Evolutionary conservation across 2,888 invertebrate species (phyloP).

Genomic region (Epinotia brunnichana): DNA sequence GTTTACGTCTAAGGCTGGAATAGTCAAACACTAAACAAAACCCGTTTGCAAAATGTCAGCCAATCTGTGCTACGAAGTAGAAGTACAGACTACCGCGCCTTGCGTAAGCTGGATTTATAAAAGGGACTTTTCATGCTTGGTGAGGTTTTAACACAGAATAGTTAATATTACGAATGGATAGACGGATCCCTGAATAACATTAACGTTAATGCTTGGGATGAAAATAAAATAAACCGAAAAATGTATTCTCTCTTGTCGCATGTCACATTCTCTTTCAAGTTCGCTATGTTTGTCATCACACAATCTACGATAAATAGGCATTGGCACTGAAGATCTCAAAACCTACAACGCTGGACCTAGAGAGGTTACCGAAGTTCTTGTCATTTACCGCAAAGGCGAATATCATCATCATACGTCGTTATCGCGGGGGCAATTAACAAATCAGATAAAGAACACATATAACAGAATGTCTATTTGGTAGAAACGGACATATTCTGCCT

Average conservation of each 20-base stretch:
- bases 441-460: too few relatives aligned
- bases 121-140: constrained; percentile 47
- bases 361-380: neutral
- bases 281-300: neutral
- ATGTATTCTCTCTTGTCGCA: neutral
- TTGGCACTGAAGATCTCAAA: too few relatives aligned
- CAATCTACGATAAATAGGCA: neutral
- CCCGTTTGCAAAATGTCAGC: constrained; percentile 68
- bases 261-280: neutral
- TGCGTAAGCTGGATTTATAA: constrained; percentile 56
- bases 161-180: neutral
- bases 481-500: too few relatives aligned
- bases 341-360: too few relatives aligned
- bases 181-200: too few relatives aligned
- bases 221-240: neutral
- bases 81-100: constrained; percentile 49
- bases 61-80: constrained; percentile 53
- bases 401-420: neutral
- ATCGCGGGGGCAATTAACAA: too few relatives aligned
- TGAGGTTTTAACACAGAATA: neutral
- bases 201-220: neutral
- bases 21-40: constrained; percentile 54
- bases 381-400: neutral
- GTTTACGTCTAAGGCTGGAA: constrained; percentile 52
- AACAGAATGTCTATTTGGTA: too few relatives aligned